Conservation (phyloP, 2,797 vertebrate species). For the Helarctos malayanus region DNA sequence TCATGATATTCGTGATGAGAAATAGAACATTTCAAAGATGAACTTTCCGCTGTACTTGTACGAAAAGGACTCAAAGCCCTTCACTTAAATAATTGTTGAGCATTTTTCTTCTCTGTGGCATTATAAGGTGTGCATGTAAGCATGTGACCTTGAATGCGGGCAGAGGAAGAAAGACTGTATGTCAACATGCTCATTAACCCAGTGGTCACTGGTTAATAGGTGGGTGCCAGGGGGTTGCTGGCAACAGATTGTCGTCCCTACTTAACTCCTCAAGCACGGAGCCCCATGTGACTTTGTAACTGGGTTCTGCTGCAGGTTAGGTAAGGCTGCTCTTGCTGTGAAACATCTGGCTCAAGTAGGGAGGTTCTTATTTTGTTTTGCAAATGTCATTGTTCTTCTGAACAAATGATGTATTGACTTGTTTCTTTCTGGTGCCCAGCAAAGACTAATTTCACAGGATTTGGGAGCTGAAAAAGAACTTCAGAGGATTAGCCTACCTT, state of each 20-base stretch:
- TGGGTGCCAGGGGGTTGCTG: neutral
- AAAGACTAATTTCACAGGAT: neutral
- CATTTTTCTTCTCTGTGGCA: neutral
- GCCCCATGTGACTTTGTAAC: neutral
- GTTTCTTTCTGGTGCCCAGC: neutral
- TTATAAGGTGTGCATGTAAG: neutral
- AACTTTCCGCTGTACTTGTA: neutral
- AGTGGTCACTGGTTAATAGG: neutral
- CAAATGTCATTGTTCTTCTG: constrained; percentile 22
- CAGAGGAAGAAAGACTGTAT: neutral
- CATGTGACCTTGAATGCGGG: neutral
- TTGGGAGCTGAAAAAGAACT: neutral
- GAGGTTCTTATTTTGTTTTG: neutral
- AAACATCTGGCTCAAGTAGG: neutral
- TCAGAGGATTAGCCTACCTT: neutral
- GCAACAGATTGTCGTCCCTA: neutral
- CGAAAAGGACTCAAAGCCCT: neutral
- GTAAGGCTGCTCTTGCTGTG: neutral
- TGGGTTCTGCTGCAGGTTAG: neutral
- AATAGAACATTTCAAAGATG: neutral
- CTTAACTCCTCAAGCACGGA: constrained; percentile 12
- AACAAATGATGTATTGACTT: neutral
- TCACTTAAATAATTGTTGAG: neutral
- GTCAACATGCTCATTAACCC: neutral
- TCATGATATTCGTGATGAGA: constrained; percentile 1